Conservation (phyloP, 1,140 invertebrate genomes). For the Aphis craccivora region DNA sequence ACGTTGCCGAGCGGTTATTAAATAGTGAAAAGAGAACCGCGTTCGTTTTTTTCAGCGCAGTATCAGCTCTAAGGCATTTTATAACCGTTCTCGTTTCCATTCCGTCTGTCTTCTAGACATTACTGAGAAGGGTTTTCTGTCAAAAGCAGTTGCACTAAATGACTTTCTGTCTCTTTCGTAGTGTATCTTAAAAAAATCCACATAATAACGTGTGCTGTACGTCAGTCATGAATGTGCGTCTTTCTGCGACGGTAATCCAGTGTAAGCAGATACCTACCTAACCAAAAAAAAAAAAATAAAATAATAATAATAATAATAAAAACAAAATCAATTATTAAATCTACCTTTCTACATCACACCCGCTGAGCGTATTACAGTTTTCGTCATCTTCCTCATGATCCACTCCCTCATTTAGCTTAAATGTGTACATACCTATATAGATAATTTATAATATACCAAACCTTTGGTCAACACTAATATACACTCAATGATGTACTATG, state of each 20-base stretch:
- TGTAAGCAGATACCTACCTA: neutral
- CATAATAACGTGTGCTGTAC: neutral
- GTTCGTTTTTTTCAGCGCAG: neutral
- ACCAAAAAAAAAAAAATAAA: too few relatives aligned
- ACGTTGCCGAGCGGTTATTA: neutral
- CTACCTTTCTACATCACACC: too few relatives aligned
- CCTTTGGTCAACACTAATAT: neutral
- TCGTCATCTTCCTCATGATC: neutral
- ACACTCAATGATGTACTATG: neutral
- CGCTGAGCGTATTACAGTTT: neutral
- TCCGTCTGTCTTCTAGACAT: neutral
- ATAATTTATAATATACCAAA: neutral
- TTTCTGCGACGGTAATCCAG: neutral
- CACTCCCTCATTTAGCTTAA: too few relatives aligned
- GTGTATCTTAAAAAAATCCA: constrained; percentile 9
- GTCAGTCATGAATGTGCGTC: neutral
- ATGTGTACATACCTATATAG: too few relatives aligned
- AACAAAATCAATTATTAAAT: too few relatives aligned
- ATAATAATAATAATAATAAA: too few relatives aligned
- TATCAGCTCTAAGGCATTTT: neutral
- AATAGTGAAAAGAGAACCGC: neutral
- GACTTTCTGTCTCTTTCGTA: neutral
- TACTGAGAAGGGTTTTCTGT: neutral
- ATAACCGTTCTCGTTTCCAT: neutral
- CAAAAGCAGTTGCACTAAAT: neutral